Evolutionary conservation across 1,140 invertebrate species (phyloP).

Genomic region (Calosoma granatense): DNA sequence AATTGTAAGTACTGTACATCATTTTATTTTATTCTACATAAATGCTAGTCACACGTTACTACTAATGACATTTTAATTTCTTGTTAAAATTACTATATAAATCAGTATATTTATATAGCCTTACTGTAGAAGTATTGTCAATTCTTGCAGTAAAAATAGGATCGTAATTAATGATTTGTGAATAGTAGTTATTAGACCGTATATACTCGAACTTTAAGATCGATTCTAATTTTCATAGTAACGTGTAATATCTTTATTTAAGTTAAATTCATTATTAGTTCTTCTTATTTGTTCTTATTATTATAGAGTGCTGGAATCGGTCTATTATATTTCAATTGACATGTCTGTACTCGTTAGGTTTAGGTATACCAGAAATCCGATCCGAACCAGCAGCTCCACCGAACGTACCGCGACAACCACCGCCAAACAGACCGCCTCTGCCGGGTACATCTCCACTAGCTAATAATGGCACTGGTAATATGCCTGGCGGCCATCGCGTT

Average conservation of each 20-base stretch:
- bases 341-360: constrained; percentile 19
- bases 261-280: no score
- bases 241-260: no score
- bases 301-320: constrained; percentile 19
- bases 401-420: constrained; percentile 38
- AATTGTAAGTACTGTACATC: constrained; percentile 26
- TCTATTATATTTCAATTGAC: constrained; percentile 14
- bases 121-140: no score
- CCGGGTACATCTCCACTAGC: constrained; percentile 29
- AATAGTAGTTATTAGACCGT: no score
- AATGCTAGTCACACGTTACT: no score
- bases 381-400: constrained; percentile 31
- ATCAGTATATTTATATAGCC: no score
- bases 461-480: not conserved
- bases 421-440: constrained; percentile 46
- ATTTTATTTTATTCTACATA: not conserved
- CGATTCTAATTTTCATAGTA: no score
- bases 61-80: not conserved
- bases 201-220: no score
- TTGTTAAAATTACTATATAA: no score
- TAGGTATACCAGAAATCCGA: constrained; percentile 28
- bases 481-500: no score
- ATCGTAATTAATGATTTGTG: no score
- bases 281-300: not conserved
- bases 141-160: no score